Percentiles rank a stretch among this genome's conserved stretches.
Evolutionary conservation across 1,140 invertebrate genomes (phyloP).

Genomic region (Eciton burchellii): DNA sequence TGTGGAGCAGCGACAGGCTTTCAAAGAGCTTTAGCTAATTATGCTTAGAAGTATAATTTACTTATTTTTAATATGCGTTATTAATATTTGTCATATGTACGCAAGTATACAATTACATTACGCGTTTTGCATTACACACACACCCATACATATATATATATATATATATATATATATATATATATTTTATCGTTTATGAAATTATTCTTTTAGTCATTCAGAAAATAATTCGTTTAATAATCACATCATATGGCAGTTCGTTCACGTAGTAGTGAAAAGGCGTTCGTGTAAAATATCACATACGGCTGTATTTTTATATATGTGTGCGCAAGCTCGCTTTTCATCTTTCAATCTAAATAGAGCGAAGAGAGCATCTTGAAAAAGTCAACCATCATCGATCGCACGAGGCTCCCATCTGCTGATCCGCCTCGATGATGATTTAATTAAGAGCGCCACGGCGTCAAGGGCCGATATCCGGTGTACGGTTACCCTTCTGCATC

Average conservation of each 20-base stretch:
- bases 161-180: no score
- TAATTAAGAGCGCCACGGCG: conserved; percentile 63
- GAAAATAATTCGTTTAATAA: no score
- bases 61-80: background rate
- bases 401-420: background rate
- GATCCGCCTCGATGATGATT: conserved; percentile 55
- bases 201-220: no score
- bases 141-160: no score
- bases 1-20: background rate
- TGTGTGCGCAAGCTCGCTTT: background rate
- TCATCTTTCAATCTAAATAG: background rate
- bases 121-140: no score
- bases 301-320: no score
- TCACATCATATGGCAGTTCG: no score
- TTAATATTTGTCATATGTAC: background rate
- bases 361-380: background rate
- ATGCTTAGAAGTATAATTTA: background rate
- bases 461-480: conserved; percentile 39
- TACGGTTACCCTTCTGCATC: conserved; percentile 51
- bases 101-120: no score
- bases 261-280: no score
- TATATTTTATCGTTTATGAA: no score
- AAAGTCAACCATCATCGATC: conserved; percentile 7
- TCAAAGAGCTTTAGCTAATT: background rate
- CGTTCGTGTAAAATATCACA: no score